These are phyloP conservation scores for Melozone crissalis DNA, from an alignment of 2,113 vertebrate species.

Conservation along the genomic window DNA sequence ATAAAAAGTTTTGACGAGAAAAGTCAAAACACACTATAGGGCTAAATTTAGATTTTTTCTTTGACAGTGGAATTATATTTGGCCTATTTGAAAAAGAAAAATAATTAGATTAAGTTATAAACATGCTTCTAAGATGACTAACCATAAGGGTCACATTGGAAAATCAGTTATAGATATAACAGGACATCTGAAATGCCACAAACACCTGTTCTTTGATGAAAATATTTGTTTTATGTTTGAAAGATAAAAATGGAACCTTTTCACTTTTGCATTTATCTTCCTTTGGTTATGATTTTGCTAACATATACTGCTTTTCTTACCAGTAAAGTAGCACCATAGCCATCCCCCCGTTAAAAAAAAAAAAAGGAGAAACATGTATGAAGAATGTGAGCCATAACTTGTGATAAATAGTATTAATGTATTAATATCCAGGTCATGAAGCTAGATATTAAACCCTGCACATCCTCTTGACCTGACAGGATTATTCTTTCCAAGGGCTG, in stretches of 20 bases:
- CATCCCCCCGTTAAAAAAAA: rapidly evolving
- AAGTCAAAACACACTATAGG: background rate
- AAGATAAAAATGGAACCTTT: background rate
- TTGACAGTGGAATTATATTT: background rate
- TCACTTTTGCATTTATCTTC: background rate
- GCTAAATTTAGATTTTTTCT: background rate
- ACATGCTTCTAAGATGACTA: background rate
- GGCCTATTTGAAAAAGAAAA: background rate
- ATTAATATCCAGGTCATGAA: background rate
- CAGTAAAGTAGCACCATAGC: background rate
- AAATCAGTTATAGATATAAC: background rate
- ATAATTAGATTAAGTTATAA: background rate
- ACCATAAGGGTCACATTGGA: background rate
- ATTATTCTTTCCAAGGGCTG: background rate
- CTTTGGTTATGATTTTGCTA: background rate
- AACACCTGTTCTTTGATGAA: background rate
- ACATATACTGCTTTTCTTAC: background rate
- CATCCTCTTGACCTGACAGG: background rate
- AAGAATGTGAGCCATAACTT: background rate
- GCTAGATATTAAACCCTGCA: background rate
- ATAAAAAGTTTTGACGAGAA: background rate
- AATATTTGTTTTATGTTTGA: background rate
- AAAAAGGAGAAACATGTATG: background rate
- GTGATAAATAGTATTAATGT: background rate
- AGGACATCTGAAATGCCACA: background rate